Conservation (phyloP, 2,888 invertebrate species). For the Rhamnusium bicolor region DNA sequence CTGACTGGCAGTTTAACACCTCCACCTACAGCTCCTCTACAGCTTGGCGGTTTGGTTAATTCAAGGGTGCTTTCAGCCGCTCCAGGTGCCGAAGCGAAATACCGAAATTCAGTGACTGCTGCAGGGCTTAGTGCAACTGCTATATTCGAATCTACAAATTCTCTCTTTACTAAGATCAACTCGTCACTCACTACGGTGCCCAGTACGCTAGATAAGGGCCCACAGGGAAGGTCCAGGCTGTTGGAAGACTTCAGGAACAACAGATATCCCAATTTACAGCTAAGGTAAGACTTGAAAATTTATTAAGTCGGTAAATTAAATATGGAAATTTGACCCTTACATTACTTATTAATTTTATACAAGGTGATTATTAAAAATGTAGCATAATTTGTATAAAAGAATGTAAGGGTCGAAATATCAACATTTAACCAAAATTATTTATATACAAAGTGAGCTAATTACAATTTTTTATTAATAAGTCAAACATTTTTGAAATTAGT, state of each 20-base stretch:
- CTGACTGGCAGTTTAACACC: constrained; percentile 78
- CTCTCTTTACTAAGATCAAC: constrained; percentile 81
- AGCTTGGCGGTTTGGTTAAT: constrained; percentile 80
- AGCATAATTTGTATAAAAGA: no score
- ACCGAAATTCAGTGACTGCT: constrained; percentile 80
- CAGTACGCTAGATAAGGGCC: constrained; percentile 70
- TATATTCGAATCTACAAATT: constrained; percentile 85
- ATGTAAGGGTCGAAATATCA: no score
- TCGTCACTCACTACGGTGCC: constrained; percentile 64
- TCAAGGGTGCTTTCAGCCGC: constrained; percentile 80
- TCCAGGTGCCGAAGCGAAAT: constrained; percentile 93
- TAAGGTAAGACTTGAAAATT: no score
- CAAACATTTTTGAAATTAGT: no score
- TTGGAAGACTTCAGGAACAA: constrained; percentile 96
- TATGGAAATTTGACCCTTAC: no score
- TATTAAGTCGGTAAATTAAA: no score
- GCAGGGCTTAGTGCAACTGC: constrained; percentile 78
- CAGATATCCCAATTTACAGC: constrained; percentile 88
- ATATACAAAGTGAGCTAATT: no score
- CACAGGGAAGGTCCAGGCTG: constrained; percentile 87
- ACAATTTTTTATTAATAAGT: no score
- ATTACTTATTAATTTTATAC: no score
- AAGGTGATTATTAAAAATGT: no score
- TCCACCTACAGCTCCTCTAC: constrained; percentile 78
- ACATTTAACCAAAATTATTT: no score